A percentile compares a stretch with the other conserved stretches of the same genome.
Evolutionary conservation across 2,888 invertebrate species (phyloP).

Genomic region (Phalera bucephala): DNA sequence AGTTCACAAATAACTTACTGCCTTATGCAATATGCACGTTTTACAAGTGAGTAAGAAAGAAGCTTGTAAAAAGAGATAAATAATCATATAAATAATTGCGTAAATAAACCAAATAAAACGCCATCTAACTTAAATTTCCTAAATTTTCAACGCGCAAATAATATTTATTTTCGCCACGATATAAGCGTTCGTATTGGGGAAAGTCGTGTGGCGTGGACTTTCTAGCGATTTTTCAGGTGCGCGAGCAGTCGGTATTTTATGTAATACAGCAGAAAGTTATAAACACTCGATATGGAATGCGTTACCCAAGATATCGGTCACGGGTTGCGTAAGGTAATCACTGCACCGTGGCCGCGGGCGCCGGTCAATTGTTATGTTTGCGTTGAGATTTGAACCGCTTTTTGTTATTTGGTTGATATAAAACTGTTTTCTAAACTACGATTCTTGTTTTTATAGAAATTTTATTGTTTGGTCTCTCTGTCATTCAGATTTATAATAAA

Average conservation of each 20-base stretch:
- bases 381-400: slow-evolving; percentile 4
- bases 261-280: slow-evolving; percentile 42
- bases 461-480: no score
- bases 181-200: background rate
- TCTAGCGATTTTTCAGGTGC: slow-evolving; percentile 2
- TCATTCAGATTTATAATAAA: no score
- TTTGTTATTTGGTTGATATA: no score
- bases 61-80: no score
- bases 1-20: no score
- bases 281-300: slow-evolving; percentile 47
- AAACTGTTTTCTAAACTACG: no score
- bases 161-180: background rate
- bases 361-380: slow-evolving; percentile 2
- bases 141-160: background rate
- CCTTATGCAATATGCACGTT: no score
- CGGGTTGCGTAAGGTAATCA: slow-evolving; percentile 47
- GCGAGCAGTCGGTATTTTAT: slow-evolving; percentile 16
- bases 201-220: background rate
- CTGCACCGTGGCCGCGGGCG: slow-evolving; percentile 24
- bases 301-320: slow-evolving; percentile 57
- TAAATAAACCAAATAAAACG: no score
- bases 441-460: no score
- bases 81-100: no score
- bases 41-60: no score
- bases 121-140: background rate